Evolutionary conservation across 1,140 invertebrate species (phyloP), one percentile per base, ranked within the genome.

Genomic region (Portunus trituberculatus): DNA sequence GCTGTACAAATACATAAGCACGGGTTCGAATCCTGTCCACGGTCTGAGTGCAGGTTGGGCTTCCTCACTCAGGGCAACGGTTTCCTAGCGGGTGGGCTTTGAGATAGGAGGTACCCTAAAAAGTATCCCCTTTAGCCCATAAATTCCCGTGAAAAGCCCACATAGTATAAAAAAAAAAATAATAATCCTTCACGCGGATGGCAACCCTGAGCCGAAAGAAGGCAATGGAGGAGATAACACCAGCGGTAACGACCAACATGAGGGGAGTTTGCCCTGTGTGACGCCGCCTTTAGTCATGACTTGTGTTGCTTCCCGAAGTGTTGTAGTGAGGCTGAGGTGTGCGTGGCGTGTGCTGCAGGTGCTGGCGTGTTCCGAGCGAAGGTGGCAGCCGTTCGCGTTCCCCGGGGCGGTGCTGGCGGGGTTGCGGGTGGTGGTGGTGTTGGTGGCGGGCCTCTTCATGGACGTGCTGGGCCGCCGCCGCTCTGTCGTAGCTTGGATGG

Each of bases 391-490:
- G 0, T 14, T n/a, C 82, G 12, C 76, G 46, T 92, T 92, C 82
- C 94, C 94, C 45, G 94, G 94, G 12, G 92, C 67, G 28, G 59
- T 96, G 32, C 67, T 96, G 25, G 91, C 93, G 2, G 94, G 91
- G 20, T 32, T 93, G 39, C 82, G 95, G 31, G 92, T 94, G 84
- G 25, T 95, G 14, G 52, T 90, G 59, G 83, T 91, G 39, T 28
- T 96, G 93, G 59, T 95, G 32, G 91, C 94, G 32, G 95, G 95
- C 25, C 52, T 96, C 1, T 96, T 84, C 32, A 46, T 96, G 93
- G 95, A 96, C 29, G 46, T 91, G n/a, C 90, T 95, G 39, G 95
- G 95, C 48, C 94, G 95, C 48, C 91, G 95, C 16, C 87, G 94
- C 16, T 94, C 94, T 48, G 92, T 89, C 25, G 87, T 96, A 4